Evolutionary conservation across 2,888 invertebrate species (phyloP).

Genomic region (Rapana venosa): DNA sequence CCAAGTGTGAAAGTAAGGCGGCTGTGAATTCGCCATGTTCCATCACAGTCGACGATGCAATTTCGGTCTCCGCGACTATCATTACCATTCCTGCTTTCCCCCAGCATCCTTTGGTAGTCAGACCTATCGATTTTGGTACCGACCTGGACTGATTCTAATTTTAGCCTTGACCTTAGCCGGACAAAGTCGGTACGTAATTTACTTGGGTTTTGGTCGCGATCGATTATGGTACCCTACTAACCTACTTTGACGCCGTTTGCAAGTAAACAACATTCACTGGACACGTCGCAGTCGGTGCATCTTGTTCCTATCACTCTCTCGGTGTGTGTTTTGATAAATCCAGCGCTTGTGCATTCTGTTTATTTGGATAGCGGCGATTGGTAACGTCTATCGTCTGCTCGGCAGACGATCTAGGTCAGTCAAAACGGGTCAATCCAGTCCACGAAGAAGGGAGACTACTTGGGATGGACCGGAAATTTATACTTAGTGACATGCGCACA

Average conservation of each 20-base stretch:
- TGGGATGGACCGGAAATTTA: conserved; percentile 49
- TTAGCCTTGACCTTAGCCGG: conserved; percentile 36
- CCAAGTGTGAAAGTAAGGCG: neutral
- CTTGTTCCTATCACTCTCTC: neutral
- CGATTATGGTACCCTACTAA: conserved; percentile 24
- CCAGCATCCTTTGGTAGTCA: neutral
- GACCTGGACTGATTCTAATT: conserved; percentile 24
- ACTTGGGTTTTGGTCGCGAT: conserved; percentile 10
- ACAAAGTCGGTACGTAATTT: conserved; percentile 33
- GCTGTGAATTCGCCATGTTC: neutral
- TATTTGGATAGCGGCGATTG: neutral
- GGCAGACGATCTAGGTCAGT: conserved; percentile 12
- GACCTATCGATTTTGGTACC: conserved; percentile 30
- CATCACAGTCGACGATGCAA: conserved; percentile 12
- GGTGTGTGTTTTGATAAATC: neutral
- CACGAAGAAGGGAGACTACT: conserved; percentile 38
- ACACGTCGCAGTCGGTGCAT: neutral
- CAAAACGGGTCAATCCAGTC: conserved; percentile 11
- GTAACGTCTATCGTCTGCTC: neutral
- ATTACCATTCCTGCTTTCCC: conserved; percentile 8
- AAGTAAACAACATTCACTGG: neutral
- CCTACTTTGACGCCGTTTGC: conserved; percentile 3
- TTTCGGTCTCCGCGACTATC: conserved; percentile 13
- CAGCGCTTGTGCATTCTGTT: neutral
- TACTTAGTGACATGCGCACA: conserved; percentile 60